Base-by-base conservation (phyloP, 1,140 invertebrate species). In the Drosophila serrata region DNA sequence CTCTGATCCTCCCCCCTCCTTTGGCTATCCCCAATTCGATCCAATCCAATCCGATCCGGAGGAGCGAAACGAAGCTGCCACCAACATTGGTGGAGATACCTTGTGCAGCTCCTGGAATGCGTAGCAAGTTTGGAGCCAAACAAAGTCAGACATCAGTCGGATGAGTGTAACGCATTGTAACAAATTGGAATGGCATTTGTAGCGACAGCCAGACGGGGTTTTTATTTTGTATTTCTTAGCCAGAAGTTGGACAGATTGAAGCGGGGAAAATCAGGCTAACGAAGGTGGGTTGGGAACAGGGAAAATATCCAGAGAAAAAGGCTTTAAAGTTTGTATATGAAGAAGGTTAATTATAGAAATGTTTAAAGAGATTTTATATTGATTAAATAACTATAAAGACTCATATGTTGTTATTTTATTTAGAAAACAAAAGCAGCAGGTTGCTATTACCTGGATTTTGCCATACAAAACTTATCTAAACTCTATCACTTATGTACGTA, bases 101-200 rank as follows among this genome's bases (percentile, higher is more conserved):
- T 85, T 92, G 91, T 92, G 79, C 87, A 92, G 91, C 91, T 92
- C 91, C 91, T 92, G 91, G 91, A 92, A 92, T 92, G 91, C 91
- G 81, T 84, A 87, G 86, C 85, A 81, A 90, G 81, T 90, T n/a
- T 75, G 81, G 80, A 75, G 80, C 74, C 68, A 82, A 82, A 72
- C 65, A 72, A 49, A 73, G 63, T 79, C 80, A 80, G 79, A 81
- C 75, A 77, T 72, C 60, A 61, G 40, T 74, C 64, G 72, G 55
- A 60, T 69, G 68, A 67, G 84, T 87, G 80, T 82, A 88, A 87
- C 53, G 73, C 67, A 64, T 82, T 87, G 82, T 82, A 86, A 86
- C 79, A 87, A 86, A 86, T 86, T 79, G 84, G 68, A 72, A 60
- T 76, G 82, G 79, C 84, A 70, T 88, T 87, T 88, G 84, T 87